Base-by-base conservation (phyloP, 2,888 invertebrate genomes). In the Conomelus anceps region DNA sequence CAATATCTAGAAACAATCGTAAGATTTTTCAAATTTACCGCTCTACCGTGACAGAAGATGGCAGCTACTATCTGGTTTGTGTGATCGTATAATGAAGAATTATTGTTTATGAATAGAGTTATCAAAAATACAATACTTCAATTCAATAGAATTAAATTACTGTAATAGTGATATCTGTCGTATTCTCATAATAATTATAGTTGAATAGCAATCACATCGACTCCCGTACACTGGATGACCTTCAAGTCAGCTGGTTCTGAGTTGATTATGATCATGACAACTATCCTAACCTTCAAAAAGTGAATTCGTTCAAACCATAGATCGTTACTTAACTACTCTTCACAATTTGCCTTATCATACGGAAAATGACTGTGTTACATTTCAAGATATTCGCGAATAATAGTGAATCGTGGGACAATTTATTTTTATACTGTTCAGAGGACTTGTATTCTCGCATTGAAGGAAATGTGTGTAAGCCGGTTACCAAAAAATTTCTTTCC, bases 31-130 rank as follows among this genome's bases (percentile, higher is more conserved):
- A 63, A 63, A 63, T 63, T 63, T 63, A 63, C 63, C 63, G 63
- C 63, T 17, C 7, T 41, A 13, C 17, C 6, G n/a, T 17, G 1
- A 13, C n/a, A 13, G n/a, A 63, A 63, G n/a, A 63, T 63, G 63
- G 63, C 63, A 6, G 0, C 93, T 93, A 26, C 94, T 93, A 87
- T 93, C 89, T 26, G 4, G 11, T 26, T 26, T 26, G 4, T 26
- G 26, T 11, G 4, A 7, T 11, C 11, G 4, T 11, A 26, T 26
- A 7, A 7, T 4, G 26, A 26, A 11, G 11, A 26, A 26, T 26
- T 26, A 26, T 7, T n/a, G n/a, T n/a, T n/a, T n/a, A n/a, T n/a
- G n/a, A n/a, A n/a, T n/a, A n/a, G n/a, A n/a, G n/a, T n/a, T n/a
- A n/a, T n/a, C n/a, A n/a, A n/a, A n/a, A n/a, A n/a, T n/a, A n/a